Conservation (phyloP, 2,888 invertebrate species). For the Agelastica alni region DNA sequence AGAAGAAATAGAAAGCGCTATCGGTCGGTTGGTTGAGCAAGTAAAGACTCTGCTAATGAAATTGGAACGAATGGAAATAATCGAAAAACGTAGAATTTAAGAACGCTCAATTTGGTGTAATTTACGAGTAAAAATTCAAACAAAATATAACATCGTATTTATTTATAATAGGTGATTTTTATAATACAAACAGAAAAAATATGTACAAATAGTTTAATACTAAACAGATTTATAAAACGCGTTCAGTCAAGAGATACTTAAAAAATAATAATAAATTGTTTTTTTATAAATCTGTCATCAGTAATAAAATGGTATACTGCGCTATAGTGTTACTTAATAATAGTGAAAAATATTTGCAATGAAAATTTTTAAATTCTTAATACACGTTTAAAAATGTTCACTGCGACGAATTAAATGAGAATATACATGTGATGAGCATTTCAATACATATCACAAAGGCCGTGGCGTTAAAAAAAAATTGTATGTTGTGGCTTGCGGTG, state of each 20-base stretch:
- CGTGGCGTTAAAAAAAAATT: constrained; percentile 41
- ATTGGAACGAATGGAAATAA: constrained; percentile 43
- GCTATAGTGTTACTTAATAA: not conserved
- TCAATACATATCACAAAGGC: constrained; percentile 53
- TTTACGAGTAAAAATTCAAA: constrained; percentile 18
- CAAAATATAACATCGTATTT: constrained; percentile 34
- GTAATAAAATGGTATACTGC: constrained; percentile 11
- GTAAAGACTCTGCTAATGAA: constrained; percentile 42
- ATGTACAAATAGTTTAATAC: constrained; percentile 41
- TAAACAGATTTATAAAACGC: constrained; percentile 43
- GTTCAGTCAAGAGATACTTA: constrained; percentile 44
- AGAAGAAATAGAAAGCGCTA: constrained; percentile 44
- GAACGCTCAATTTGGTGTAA: no score
- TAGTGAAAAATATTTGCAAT: constrained; percentile 8
- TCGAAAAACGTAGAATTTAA: not conserved
- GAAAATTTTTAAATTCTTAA: not conserved
- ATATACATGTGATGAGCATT: constrained; percentile 53
- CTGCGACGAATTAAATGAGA: constrained; percentile 32
- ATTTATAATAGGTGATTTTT: constrained; percentile 35
- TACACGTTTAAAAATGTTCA: constrained; percentile 17
- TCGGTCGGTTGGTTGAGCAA: constrained; percentile 39
- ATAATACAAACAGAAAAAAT: constrained; percentile 43
- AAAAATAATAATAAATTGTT: constrained; percentile 34
- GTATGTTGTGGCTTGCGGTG: no score
- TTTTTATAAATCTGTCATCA: constrained; percentile 42